Evolutionary conservation across 2,797 vertebrate genomes (phyloP).

Genomic region (Rhyacichthys aspro): DNA sequence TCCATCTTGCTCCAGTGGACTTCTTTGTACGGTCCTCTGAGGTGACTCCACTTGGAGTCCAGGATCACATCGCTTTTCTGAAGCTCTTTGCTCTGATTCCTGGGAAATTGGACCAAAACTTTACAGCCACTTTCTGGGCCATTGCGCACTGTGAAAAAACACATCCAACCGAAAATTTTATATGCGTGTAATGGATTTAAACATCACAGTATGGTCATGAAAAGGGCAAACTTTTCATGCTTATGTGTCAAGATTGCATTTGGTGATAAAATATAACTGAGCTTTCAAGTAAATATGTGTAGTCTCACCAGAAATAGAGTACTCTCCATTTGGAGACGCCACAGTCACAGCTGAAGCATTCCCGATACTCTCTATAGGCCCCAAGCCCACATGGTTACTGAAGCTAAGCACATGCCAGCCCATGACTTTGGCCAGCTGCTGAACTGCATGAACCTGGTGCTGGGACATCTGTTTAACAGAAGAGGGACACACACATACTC

Average conservation of each 20-base stretch:
- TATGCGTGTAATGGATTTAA: no score
- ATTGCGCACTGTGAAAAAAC: conserved; percentile 82
- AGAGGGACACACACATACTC: neutral
- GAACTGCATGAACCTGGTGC: conserved; percentile 97
- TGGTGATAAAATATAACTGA: no score
- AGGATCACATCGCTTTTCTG: conserved; percentile 93
- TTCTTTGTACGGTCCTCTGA: conserved; percentile 91
- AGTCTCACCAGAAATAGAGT: conserved; percentile 90
- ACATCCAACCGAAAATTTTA: neutral
- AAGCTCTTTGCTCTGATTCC: conserved; percentile 91
- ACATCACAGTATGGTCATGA: no score
- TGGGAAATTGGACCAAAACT: conserved; percentile 92
- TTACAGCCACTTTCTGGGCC: conserved; percentile 93
- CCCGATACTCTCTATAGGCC: conserved; percentile 94
- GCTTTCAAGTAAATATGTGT: neutral
- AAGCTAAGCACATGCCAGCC: conserved; percentile 98
- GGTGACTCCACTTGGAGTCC: conserved; percentile 92
- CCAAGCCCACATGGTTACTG: conserved; percentile 94
- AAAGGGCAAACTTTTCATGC: neutral
- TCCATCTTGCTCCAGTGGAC: conserved; percentile 98
- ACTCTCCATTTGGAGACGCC: conserved; percentile 92
- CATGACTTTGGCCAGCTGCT: conserved; percentile 99
- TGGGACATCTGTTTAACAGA: conserved; percentile 90
- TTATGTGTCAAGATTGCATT: neutral
- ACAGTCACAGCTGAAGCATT: conserved; percentile 95